Base-by-base conservation (phyloP, 2,797 vertebrate genomes). In the Meda fulgida region DNA sequence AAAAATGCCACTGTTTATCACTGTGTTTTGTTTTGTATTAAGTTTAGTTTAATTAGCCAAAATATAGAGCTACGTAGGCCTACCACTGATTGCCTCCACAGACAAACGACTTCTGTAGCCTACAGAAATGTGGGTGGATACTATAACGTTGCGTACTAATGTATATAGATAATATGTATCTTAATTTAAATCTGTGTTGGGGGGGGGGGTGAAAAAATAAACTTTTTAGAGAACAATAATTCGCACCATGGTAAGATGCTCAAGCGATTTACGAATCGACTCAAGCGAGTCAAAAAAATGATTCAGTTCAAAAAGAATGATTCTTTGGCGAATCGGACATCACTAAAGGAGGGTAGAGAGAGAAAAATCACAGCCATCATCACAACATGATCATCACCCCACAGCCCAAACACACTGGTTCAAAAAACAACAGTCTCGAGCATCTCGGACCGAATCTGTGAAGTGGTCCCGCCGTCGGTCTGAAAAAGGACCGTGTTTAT, bases 401-500 rank as follows among this genome's bases (percentile, higher is more conserved):
- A 63, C 46, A 66, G 81, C 84, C 80, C 60, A 66, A 84, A 85
- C 63, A 40, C 6, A 29, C 70, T 53, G 23, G 19, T 58, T 82
- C 34, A 38, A 26, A 55, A 82, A 81, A 63, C 38, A 63, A 85
- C 78, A 70, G 7, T 10, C 36, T 82, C 73, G 13, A 19, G 26
- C 13, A 16, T 69, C 46, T 71, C 51, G 19, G 46, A 60, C 77
- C 21, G 70, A 86, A 38, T 43, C 67, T 66, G 83, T 88, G 89
- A 88, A 38, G 81, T 46, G 48, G 36, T 78, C 46, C 73, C 26
- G 43, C 80, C 77, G 80, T 66, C 71, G 83, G 88, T 88, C 92
- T 89, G 85, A 8, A 76, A 69, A 60, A 69, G 72, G 89, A 88
- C 92, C 83, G 70, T 86, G 90, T 40, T 87, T 92, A 76, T 85